Conservation (phyloP, 2,888 invertebrate genomes). For the Erebia epiphron region DNA sequence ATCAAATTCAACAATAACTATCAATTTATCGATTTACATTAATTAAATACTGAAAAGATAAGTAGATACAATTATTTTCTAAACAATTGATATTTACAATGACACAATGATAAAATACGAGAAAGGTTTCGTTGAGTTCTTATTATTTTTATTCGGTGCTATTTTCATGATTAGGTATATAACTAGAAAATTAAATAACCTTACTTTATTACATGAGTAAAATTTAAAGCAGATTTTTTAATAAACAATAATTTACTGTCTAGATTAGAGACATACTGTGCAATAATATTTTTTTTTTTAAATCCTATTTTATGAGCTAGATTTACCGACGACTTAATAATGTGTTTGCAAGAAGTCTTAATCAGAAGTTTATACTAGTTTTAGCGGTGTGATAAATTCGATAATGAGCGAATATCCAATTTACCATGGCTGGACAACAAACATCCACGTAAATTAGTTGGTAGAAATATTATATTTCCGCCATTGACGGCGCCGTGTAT, state of each 20-base stretch:
- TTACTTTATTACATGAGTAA: background rate
- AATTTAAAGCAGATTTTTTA: background rate
- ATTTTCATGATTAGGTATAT: no score
- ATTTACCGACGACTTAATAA: no score
- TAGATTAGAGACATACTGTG: background rate
- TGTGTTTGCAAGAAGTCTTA: no score
- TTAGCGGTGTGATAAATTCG: no score
- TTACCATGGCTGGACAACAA: no score
- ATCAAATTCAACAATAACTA: constrained; percentile 48
- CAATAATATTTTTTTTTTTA: background rate
- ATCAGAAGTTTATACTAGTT: no score
- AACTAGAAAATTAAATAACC: background rate
- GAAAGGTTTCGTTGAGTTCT: background rate
- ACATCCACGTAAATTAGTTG: no score
- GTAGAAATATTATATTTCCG: no score
- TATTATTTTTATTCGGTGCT: background rate
- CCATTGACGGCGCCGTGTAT: no score
- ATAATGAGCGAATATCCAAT: no score
- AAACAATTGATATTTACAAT: constrained; percentile 4
- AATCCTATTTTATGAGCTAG: no score
- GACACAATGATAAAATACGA: background rate
- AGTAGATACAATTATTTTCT: background rate
- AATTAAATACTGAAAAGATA: background rate
- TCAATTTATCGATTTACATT: constrained; percentile 16
- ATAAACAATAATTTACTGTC: constrained; percentile 2